Evolutionary conservation across 2,113 vertebrate genomes (phyloP), one percentile per base, ranked within the genome.

Genomic region (Neofelis nebulosa): DNA sequence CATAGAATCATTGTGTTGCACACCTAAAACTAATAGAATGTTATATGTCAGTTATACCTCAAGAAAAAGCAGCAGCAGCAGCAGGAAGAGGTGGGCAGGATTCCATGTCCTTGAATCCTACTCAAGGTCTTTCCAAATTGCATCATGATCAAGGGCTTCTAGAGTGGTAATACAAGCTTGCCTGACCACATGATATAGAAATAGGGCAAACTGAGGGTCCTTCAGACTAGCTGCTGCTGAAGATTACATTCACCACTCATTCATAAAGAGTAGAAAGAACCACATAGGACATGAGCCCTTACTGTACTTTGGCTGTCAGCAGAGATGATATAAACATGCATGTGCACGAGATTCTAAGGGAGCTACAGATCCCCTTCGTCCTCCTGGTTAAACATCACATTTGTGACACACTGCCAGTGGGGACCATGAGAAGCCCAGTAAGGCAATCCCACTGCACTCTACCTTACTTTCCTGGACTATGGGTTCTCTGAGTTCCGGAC

Each of bases 71-170:
- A 79, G 10, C 15, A 79, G 45, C 14, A 31, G 18, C 45, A 52
- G 50, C 29, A 79, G 76, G 76, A n/a, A 18, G 14, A 48, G 74
- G 41, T 48, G 15, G 74, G 27, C 0, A 2, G 10, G 31, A 79
- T n/a, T 31, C 33, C 2, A 1, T 29, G 9, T 10, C 31, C 52
- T 29, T 18, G 4, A 27, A 3, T 16, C 23, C 13, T 3, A 7
- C 63, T 81, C 45, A 14, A 14, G 38, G 48, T 87, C 23, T 45
- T 23, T 81, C 55, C 21, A 14, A 29, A 25, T 16, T 33, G 23
- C 6, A 66, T 16, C 61, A n/a, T 15, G 1, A 50, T 12, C 21
- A 16, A 10, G 38, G 38, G 27, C 4, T 36, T 76, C 74, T 10
- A 27, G 31, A 71, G 41, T 3, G 7, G 9, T 4, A 11, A 31